These are phyloP conservation scores for Dendrophyllia cribrosa DNA, from an alignment of 64 coral and sea anemone genomes.

Conservation along the genomic window DNA sequence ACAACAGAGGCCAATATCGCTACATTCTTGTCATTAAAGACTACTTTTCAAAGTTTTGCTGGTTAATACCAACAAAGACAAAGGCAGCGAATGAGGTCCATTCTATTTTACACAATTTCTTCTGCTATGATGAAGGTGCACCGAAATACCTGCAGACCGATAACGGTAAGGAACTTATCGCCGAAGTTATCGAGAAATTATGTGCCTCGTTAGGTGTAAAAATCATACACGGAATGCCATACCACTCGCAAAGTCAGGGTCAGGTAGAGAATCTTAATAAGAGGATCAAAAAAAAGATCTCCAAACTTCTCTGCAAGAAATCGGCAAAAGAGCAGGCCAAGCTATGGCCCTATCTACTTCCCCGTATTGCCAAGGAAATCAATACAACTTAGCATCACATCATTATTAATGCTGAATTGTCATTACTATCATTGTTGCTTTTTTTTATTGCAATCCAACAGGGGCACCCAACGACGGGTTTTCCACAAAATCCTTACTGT, in stretches of 20 bases:
- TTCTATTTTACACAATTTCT: conserved; percentile 3
- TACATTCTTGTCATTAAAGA: not conserved
- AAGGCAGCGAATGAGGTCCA: not conserved
- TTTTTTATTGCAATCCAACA: too few species aligned
- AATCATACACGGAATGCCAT: conserved; percentile 27
- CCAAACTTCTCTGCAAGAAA: not conserved
- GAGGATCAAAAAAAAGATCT: not conserved
- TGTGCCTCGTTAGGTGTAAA: not conserved
- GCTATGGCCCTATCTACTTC: conserved; percentile 9
- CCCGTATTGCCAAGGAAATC: not conserved
- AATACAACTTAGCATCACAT: conserved; percentile 27
- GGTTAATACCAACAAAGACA: not conserved
- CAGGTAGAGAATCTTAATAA: conserved; percentile 37
- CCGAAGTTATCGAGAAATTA: not conserved
- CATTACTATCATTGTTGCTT: too few species aligned
- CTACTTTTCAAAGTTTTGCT: conserved; percentile 12
- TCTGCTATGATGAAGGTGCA: not conserved
- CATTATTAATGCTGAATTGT: too few species aligned
- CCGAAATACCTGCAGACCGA: not conserved
- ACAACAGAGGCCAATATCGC: conserved; percentile 9
- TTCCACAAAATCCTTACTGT: too few species aligned
- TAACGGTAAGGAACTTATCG: not conserved
- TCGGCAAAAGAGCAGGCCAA: not conserved
- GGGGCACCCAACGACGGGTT: too few species aligned
- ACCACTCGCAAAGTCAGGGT: conserved; percentile 42